Evolutionary conservation across 2,113 vertebrate genomes (phyloP).

Genomic region (Plecotus auritus): DNA sequence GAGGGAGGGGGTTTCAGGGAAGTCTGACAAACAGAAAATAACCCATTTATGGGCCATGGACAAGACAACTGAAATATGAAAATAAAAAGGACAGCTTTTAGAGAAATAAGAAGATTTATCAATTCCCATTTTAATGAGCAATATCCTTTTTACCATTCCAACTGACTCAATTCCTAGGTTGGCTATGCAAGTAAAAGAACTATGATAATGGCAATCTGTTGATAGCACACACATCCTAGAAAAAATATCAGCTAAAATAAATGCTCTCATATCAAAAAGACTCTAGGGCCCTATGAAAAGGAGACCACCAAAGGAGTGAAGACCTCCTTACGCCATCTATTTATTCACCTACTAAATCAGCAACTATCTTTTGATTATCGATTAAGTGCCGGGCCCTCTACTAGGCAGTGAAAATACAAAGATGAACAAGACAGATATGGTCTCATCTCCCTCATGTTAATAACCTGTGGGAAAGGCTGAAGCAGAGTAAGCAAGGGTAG

Average conservation of each 20-base stretch:
- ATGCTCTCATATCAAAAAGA: neutral
- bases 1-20: no score
- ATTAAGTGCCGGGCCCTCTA: neutral
- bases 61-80: neutral
- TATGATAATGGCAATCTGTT: neutral
- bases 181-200: neutral
- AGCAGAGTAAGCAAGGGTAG: neutral
- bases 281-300: neutral
- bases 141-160: constrained; percentile 4
- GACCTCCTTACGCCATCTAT: neutral
- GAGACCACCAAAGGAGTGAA: neutral
- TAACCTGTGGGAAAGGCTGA: neutral
- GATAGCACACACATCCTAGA: neutral
- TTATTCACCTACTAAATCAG: neutral
- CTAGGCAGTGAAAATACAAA: neutral
- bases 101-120: neutral
- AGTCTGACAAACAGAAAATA: neutral
- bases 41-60: neutral
- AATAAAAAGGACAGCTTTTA: neutral
- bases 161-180: neutral
- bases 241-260: constrained; percentile 17
- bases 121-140: constrained; percentile 9
- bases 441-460: neutral
- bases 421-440: neutral
- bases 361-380: neutral